phyloP scores from a whole-genome alignment of 2,113 vertebrate genomes.

The Rhinichthys klamathensis region DNA sequence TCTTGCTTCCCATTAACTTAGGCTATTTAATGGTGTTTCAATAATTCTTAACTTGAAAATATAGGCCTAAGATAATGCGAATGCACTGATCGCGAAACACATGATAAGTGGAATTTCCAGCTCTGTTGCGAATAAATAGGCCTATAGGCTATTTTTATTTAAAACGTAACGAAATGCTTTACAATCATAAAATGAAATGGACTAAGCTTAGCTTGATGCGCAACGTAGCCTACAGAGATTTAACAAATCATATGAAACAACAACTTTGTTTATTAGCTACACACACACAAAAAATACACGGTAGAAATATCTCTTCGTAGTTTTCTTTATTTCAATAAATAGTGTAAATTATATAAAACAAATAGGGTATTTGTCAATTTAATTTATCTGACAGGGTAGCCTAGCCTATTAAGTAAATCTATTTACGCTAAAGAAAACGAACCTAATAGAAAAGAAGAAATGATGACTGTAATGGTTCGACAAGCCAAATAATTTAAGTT shows the following conservation, averaged over 20 bases:
- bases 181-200: not conserved
- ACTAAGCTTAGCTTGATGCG: not conserved
- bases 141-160: not conserved
- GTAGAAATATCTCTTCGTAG: not conserved
- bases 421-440: not conserved
- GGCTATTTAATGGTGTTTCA: not conserved
- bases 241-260: not conserved
- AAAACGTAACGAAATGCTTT: not conserved
- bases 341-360: conserved; percentile 28
- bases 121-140: not conserved
- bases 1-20: not conserved
- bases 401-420: not conserved
- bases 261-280: not conserved
- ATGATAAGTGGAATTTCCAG: not conserved
- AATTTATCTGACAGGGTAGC: not conserved
- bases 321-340: conserved; percentile 47
- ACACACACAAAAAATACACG: not conserved
- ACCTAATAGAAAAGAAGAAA: not conserved
- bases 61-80: too few relatives aligned
- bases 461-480: conserved; percentile 22
- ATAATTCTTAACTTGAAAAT: not conserved
- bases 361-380: not conserved
- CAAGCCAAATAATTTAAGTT: conserved; percentile 43
- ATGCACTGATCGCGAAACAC: not conserved
- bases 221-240: not conserved